Conservation (phyloP, 2,797 vertebrate species). For the Poecilia velifera region DNA sequence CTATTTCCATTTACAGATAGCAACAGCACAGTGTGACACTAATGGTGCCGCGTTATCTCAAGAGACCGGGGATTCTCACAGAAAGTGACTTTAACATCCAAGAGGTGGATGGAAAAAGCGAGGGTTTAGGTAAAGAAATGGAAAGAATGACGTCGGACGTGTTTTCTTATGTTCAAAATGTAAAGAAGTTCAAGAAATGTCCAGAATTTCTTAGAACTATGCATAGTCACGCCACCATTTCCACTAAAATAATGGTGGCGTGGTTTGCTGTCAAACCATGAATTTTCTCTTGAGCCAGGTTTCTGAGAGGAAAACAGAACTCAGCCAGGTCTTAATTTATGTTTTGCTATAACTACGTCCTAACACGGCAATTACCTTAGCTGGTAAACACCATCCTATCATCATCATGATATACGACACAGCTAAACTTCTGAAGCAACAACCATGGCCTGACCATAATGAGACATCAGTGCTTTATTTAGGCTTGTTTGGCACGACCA, state of each 20-base stretch:
- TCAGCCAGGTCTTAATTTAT: slow-evolving; percentile 55
- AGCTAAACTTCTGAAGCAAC: slow-evolving; percentile 56
- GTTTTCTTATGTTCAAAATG: neutral
- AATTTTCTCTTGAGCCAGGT: slow-evolving; percentile 49
- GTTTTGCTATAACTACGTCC: slow-evolving; percentile 69
- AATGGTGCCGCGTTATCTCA: slow-evolving; percentile 51
- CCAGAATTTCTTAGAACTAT: slow-evolving; percentile 1
- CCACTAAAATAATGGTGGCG: slow-evolving; percentile 44
- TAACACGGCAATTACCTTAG: slow-evolving; percentile 74
- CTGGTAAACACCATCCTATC: slow-evolving; percentile 67
- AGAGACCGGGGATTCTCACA: slow-evolving; percentile 36
- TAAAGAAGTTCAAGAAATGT: neutral
- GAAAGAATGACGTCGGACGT: slow-evolving; percentile 16
- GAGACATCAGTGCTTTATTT: slow-evolving; percentile 75
- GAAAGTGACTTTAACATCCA: slow-evolving; percentile 31
- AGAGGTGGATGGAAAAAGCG: slow-evolving; percentile 32
- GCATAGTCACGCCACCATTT: slow-evolving; percentile 22
- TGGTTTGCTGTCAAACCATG: slow-evolving; percentile 52
- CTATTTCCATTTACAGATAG: slow-evolving; percentile 53
- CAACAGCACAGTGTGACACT: slow-evolving; percentile 37
- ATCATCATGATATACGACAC: slow-evolving; percentile 69
- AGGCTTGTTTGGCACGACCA: slow-evolving; percentile 64
- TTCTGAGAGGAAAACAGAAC: slow-evolving; percentile 69
- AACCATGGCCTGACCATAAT: slow-evolving; percentile 73
- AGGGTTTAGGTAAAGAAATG: slow-evolving; percentile 3